Base-by-base conservation (phyloP, 2,888 invertebrate genomes). In the Morpho helenor region DNA sequence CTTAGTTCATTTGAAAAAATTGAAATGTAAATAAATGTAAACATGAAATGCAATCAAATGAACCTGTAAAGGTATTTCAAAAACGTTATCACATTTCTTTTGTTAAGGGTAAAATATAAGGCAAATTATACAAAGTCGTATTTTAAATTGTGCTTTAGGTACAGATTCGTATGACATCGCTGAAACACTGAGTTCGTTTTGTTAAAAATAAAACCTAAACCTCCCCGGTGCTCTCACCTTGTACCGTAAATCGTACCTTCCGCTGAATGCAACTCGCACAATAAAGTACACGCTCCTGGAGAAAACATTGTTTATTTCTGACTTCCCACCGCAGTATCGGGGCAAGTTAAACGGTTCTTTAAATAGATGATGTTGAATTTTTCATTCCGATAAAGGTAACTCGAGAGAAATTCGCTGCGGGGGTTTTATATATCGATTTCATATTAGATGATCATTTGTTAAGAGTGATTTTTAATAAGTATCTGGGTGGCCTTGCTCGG, bases 281-380 rank as follows among this genome's bases (percentile, higher is more conserved):
- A 54, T 54, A 54, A 54, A 54, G 40, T 54, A 54, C 54, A 54
- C 48, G 54, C 42, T 54, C 7, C n/a, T 48, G 8, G 54, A 42
- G 54, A 54, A 54, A 54, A 48, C 54, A 48, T 54, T 54, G 54
- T 54, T 54, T 54, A 54, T 42, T 54, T 48, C 23, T 54, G 54
- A 48, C 54, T 54, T 54, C 42, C 23, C 42, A 48, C 31, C 42
- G 48, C 48, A 41, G 23, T 42, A 31, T 47, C 48, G 42, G 31
- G 54, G 7, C 9, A 48, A 48, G 46, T 47, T 53, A 41, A 54
- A 54, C 54, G 42, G 10, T 48, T 40, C 23, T 48, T 54, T 41
- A 42, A 54, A n/a, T 54, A 46, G 46, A 46, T 46, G 46, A 31
- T 42, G 41, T 48, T 54, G 23, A 53, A 53, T 46, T 47, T 40